Conservation (phyloP, 92 coral and sea anemone species). For the Phymanthus crucifer region DNA sequence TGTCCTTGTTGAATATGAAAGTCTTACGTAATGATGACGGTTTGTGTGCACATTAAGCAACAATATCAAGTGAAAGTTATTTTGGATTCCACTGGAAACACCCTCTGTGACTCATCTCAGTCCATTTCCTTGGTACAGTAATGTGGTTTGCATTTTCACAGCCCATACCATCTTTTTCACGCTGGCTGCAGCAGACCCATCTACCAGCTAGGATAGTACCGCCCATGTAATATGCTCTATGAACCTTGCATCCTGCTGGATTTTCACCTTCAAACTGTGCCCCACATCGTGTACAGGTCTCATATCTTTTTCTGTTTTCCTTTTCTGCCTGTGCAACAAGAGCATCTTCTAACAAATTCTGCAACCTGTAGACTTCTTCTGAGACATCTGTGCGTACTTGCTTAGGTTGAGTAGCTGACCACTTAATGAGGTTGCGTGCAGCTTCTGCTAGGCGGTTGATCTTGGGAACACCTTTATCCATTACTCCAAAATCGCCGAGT, state of each 20-base stretch:
- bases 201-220: slow-evolving; percentile 76
- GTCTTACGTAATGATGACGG: no score
- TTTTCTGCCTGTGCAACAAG: slow-evolving; percentile 56
- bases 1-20: no score
- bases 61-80: neutral
- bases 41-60: no score
- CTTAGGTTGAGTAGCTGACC: slow-evolving; percentile 51
- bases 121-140: slow-evolving; percentile 42
- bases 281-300: slow-evolving; percentile 75
- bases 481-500: slow-evolving; percentile 50
- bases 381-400: slow-evolving; percentile 58
- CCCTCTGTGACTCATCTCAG: slow-evolving; percentile 61
- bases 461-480: slow-evolving; percentile 75
- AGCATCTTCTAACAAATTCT: slow-evolving; percentile 69
- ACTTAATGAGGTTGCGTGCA: slow-evolving; percentile 58
- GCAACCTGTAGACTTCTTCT: slow-evolving; percentile 65
- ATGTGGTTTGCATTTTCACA: slow-evolving; percentile 59
- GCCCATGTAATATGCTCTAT: slow-evolving; percentile 75
- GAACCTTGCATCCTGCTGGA: slow-evolving; percentile 63
- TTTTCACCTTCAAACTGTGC: slow-evolving; percentile 60
- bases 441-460: slow-evolving; percentile 71
- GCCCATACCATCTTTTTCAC: slow-evolving; percentile 69
- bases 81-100: slow-evolving; percentile 65
- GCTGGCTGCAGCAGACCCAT: slow-evolving; percentile 83
- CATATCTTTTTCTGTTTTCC: slow-evolving; percentile 58